These are phyloP conservation scores for Stegostoma tigrinum DNA, from an alignment of 2,113 vertebrate species.

Conservation along the genomic window DNA sequence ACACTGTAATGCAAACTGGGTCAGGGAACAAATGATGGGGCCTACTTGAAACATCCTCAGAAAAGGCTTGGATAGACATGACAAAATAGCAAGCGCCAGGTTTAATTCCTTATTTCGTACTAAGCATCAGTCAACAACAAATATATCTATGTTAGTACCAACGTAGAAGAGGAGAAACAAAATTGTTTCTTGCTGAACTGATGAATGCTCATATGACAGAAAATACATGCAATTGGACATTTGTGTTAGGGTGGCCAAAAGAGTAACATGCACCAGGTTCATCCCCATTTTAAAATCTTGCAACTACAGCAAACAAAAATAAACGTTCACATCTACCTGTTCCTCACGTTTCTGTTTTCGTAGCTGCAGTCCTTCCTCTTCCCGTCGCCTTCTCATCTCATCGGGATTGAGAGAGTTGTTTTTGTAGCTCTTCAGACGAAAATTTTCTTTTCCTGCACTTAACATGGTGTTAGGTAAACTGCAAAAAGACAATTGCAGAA, in stretches of 20 bases:
- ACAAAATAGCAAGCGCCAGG: not conserved
- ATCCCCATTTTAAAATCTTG: not conserved
- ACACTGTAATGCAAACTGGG: not conserved
- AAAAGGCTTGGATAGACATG: not conserved
- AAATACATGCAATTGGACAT: not conserved
- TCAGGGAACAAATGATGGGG: not conserved
- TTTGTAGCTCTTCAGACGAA: slow-evolving; percentile 95
- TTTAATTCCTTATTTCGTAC: not conserved
- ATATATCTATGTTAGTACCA: not conserved
- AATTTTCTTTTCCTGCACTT: slow-evolving; percentile 90
- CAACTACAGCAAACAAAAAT: not conserved
- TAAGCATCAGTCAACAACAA: not conserved
- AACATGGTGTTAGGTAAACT: slow-evolving; percentile 70
- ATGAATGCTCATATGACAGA: not conserved
- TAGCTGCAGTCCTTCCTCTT: slow-evolving; percentile 91
- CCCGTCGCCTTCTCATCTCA: slow-evolving; percentile 90
- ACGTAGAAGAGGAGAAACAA: not conserved
- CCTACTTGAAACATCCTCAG: not conserved
- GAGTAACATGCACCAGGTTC: not conserved
- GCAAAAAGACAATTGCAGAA: not conserved
- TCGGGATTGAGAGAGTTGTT: slow-evolving; percentile 96
- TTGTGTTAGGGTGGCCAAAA: not conserved
- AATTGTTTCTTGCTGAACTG: not conserved
- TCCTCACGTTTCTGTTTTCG: slow-evolving; percentile 96
- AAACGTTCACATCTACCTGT: slow-evolving; percentile 59